Base-by-base conservation (phyloP, 1,140 invertebrate genomes). In the Pachyrhynchus sulphureomaculatus region DNA sequence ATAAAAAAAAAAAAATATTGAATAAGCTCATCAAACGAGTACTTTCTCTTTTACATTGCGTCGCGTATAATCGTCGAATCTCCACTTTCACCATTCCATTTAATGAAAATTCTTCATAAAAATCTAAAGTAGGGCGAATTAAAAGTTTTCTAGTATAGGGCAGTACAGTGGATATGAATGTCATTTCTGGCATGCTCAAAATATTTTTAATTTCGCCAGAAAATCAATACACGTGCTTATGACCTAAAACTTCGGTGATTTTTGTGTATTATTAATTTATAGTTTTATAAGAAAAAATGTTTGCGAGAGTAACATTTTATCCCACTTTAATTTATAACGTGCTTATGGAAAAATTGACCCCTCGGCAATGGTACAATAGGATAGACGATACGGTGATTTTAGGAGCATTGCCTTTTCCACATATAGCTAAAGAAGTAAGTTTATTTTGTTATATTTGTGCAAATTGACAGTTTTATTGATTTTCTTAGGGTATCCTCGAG, bases 321-420 rank as follows among this genome's bases (percentile, higher is more conserved):
- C 95, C 95, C 4, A 89, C 91, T 2, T 79, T 96, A 24, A 74
- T 93, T 13, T 96, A 96, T 76, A 96, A 96, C 87, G 84, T 96
- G 10, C 74, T 92, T 53, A 95, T 96, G 92, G 92, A 95, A 78
- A 92, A 86, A 79, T 75, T 94, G 29, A 84, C 89, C 8, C 82
- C 83, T 18, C 78, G 92, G 67, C 83, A 86, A 66, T 98, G 95
- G 96, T 99, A 94, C 74, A 88, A 96, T 75, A 83, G 93, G 68
- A 94, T 99, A 67, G 96, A 99, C 77, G 91, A 96, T 42, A 88
- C 86, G 57, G 89, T 99, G 13, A 89, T 99, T 68, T 81, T 99
- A 9, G 97, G 96, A 29, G 97, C 96, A 17, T 78, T 99, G 37
- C 96, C 96, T 2, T 96, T 99, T 74, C 86, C 86, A 68, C 83